Conservation (phyloP, 2,888 invertebrate species). For the Helicoverpa assulta region DNA sequence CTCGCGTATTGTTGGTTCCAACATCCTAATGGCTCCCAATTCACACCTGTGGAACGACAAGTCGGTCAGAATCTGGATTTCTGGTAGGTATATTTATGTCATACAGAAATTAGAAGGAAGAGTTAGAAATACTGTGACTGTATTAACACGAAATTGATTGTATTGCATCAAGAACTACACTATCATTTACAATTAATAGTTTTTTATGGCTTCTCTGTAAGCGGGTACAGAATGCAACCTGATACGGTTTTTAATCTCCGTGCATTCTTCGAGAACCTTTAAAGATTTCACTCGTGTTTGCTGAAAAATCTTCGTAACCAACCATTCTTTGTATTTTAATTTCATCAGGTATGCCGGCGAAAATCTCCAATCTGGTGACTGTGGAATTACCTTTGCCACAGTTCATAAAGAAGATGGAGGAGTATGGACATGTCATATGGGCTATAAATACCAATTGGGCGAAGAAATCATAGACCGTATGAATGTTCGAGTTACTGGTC, state of each 20-base stretch:
- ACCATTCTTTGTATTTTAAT: background rate
- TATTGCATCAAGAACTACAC: too few species aligned
- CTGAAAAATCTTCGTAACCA: too few species aligned
- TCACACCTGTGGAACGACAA: slow-evolving; percentile 73
- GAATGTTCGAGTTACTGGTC: slow-evolving; percentile 82
- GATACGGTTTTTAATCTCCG: too few species aligned
- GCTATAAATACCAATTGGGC: slow-evolving; percentile 74
- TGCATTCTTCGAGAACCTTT: too few species aligned
- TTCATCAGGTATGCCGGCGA: slow-evolving; percentile 81
- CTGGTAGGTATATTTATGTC: slow-evolving; percentile 70
- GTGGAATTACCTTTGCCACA: slow-evolving; percentile 82
- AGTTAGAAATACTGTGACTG: too few species aligned
- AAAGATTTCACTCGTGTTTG: too few species aligned
- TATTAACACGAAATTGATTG: too few species aligned
- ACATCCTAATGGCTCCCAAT: slow-evolving; percentile 83
- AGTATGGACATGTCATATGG: slow-evolving; percentile 88
- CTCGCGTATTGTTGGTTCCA: slow-evolving; percentile 87
- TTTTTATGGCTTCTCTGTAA: too few species aligned
- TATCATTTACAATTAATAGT: too few species aligned
- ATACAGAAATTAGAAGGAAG: background rate
- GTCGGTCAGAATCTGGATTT: slow-evolving; percentile 70
- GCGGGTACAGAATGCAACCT: too few species aligned
- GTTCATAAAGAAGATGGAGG: slow-evolving; percentile 77
- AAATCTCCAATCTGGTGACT: slow-evolving; percentile 82
- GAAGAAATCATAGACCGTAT: slow-evolving; percentile 78